Conservation (phyloP, 2,888 invertebrate species). For the Pristionchus exspectatus region DNA sequence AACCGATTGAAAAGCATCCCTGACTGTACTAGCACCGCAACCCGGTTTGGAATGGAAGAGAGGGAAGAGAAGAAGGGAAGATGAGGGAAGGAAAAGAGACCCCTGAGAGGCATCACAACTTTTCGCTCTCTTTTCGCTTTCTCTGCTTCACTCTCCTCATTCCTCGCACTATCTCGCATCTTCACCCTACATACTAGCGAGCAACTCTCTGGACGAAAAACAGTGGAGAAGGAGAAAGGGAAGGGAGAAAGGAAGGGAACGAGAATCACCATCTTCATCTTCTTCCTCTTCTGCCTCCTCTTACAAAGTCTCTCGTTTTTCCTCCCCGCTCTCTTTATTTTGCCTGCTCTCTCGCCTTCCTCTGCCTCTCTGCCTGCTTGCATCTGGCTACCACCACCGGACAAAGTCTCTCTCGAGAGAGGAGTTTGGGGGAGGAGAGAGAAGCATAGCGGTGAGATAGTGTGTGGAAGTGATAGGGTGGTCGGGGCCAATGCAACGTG, state of each 20-base stretch:
- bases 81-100: conserved; percentile 12
- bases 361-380: not conserved
- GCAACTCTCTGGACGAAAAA: conserved; percentile 2
- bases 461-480: not conserved
- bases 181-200: not conserved
- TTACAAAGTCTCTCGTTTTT: not conserved
- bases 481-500: not conserved
- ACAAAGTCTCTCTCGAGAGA: not conserved
- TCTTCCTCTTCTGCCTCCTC: not conserved
- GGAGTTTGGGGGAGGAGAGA: not conserved
- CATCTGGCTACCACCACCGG: conserved; percentile 26
- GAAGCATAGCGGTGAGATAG: not conserved
- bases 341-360: not conserved
- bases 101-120: conserved; percentile 35
- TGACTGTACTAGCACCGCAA: conserved; percentile 36
- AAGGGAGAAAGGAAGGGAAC: not conserved
- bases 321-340: not conserved
- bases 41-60: conserved; percentile 27
- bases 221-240: not conserved
- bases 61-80: conserved; percentile 32
- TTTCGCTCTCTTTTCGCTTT: not conserved
- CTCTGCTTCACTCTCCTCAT: conserved; percentile 21
- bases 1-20: conserved; percentile 23
- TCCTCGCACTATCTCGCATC: not conserved
- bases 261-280: not conserved